These are phyloP conservation scores for Harpalus rubripes DNA, from an alignment of 2,888 invertebrate genomes.

Conservation along the genomic window DNA sequence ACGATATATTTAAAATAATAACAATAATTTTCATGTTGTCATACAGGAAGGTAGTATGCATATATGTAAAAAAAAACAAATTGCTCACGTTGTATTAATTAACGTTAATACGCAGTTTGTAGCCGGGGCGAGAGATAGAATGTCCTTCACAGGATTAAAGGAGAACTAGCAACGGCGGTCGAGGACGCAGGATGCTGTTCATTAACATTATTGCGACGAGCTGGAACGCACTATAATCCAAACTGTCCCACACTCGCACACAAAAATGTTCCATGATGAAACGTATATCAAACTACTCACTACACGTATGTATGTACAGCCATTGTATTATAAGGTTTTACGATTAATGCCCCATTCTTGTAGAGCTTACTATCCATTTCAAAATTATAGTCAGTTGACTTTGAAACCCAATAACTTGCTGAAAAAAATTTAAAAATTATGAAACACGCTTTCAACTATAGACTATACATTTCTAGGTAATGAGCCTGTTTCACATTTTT, in stretches of 20 bases:
- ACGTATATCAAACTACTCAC: too few species aligned
- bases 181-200: constrained; percentile 47
- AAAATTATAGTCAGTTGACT: too few species aligned
- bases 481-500: too few species aligned
- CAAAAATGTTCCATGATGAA: constrained; percentile 14
- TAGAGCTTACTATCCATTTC: too few species aligned
- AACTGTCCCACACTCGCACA: not conserved
- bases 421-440: too few species aligned
- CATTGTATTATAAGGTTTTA: not conserved
- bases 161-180: constrained; percentile 18
- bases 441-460: too few species aligned
- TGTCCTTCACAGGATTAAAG: constrained; percentile 47
- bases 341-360: too few species aligned
- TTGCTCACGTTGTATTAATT: constrained; percentile 23
- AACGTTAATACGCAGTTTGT: constrained; percentile 47
- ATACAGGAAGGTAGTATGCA: too few species aligned
- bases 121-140: constrained; percentile 14
- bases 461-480: too few species aligned
- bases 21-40: too few species aligned
- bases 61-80: constrained; percentile 4
- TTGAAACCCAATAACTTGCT: too few species aligned
- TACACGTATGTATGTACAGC: not conserved
- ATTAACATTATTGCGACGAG: constrained; percentile 32
- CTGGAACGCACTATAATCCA: constrained; percentile 18
- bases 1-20: too few species aligned